Percentiles rank a stretch among this genome's conserved stretches.
Conservation (phyloP, 2,888 invertebrate genomes). For the Pammene aurita region DNA sequence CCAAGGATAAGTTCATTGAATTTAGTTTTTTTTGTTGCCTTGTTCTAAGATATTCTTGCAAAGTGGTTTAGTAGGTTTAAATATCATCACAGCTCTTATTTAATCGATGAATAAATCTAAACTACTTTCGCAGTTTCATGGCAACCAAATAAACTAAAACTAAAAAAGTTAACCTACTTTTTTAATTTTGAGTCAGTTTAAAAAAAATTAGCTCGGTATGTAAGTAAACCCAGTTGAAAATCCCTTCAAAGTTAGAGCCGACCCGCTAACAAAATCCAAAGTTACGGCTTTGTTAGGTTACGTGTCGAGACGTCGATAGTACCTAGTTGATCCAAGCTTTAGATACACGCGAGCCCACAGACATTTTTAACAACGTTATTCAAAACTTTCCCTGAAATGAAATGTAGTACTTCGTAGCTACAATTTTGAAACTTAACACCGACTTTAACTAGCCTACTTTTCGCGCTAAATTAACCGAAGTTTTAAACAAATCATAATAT, state of each 20-base stretch:
- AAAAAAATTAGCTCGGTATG: not conserved
- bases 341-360: slow-evolving; percentile 16
- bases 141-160: no score
- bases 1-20: no score
- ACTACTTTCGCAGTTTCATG: no score
- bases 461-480: slow-evolving; percentile 24
- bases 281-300: slow-evolving; percentile 26
- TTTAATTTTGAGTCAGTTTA: no score
- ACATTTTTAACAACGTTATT: slow-evolving; percentile 13
- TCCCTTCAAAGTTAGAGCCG: slow-evolving; percentile 24
- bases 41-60: no score
- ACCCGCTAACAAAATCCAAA: slow-evolving; percentile 24
- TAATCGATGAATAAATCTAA: no score
- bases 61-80: no score
- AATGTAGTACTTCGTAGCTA: no score
- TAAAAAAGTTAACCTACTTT: no score
- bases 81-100: no score
- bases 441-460: slow-evolving; percentile 22
- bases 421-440: slow-evolving; percentile 4
- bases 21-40: no score
- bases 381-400: not conserved
- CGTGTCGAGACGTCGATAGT: slow-evolving; percentile 16
- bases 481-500: slow-evolving; percentile 33
- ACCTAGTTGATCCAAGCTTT: slow-evolving; percentile 23
- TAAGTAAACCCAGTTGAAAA: slow-evolving; percentile 16